A percentile compares a stretch with the other conserved stretches of the same genome.
Evolutionary conservation across 2,888 invertebrate species (phyloP).

Genomic region (Dromius quadrimaculatus): DNA sequence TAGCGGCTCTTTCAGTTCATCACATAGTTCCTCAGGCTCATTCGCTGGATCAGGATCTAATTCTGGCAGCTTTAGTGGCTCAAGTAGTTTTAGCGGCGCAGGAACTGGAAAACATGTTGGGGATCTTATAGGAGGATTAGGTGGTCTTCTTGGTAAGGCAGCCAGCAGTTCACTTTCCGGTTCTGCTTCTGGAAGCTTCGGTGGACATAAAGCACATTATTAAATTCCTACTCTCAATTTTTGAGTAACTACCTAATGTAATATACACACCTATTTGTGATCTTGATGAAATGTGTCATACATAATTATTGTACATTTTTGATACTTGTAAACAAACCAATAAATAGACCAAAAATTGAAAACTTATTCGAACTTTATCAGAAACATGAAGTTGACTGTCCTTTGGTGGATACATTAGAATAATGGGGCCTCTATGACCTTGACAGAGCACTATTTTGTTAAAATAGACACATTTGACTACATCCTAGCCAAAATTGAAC

Average conservation of each 20-base stretch:
- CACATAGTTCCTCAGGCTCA: constrained; percentile 30
- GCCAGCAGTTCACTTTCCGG: constrained; percentile 26
- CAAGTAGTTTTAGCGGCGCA: constrained; percentile 33
- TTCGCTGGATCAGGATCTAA: constrained; percentile 28
- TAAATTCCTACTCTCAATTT: constrained; percentile 17
- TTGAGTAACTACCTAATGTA: constrained; percentile 11
- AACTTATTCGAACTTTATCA: too few species aligned
- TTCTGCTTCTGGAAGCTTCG: constrained; percentile 29
- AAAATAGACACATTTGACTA: too few species aligned
- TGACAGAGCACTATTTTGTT: too few species aligned
- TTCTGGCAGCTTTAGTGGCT: constrained; percentile 45
- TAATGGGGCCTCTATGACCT: too few species aligned
- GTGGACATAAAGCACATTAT: constrained; percentile 38
- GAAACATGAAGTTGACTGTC: too few species aligned
- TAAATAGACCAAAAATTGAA: too few species aligned
- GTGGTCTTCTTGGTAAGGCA: constrained; percentile 39
- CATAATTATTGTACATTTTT: constrained; percentile 13
- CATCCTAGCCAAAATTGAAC: too few species aligned
- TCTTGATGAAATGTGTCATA: constrained; percentile 42
- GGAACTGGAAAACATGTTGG: constrained; percentile 20
- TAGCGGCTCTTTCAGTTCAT: constrained; percentile 21
- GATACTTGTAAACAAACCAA: too few species aligned
- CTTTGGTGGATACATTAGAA: too few species aligned
- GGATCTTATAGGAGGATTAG: constrained; percentile 23
- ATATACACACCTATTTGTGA: constrained; percentile 4